phyloP scores from a whole-genome alignment of 2,797 vertebrate genomes.

The Ctenosaura bakeri region DNA sequence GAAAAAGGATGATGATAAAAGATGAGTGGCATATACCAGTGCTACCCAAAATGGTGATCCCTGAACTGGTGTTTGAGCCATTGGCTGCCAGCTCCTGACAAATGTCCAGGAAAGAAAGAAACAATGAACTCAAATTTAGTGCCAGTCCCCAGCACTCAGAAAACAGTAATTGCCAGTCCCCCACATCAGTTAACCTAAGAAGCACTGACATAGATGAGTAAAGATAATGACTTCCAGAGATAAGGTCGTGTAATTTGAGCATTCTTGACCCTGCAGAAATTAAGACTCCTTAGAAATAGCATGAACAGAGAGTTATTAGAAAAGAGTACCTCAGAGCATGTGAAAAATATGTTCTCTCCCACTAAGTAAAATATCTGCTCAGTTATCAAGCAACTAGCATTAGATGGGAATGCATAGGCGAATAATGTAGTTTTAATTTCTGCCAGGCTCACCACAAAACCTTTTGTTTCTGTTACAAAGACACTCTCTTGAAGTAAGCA shows the following conservation, averaged over 20 bases:
- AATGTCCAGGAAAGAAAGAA: too few species aligned
- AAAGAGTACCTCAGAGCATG: background rate
- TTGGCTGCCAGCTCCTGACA: too few species aligned
- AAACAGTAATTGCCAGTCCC: too few species aligned
- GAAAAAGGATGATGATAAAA: too few species aligned
- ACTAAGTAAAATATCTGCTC: background rate
- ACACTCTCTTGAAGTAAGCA: background rate
- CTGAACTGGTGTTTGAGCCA: too few species aligned
- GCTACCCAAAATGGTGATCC: too few species aligned
- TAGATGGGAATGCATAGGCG: background rate
- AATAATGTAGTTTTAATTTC: background rate
- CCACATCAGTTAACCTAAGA: background rate
- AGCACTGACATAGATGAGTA: background rate
- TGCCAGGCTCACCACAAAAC: background rate
- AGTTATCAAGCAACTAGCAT: background rate
- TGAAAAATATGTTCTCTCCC: background rate
- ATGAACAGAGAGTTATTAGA: background rate
- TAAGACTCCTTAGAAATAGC: background rate
- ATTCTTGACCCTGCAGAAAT: background rate
- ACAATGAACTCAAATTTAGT: too few species aligned
- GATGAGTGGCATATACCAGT: too few species aligned
- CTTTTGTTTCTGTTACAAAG: background rate
- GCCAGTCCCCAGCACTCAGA: too few species aligned
- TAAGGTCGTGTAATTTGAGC: background rate
- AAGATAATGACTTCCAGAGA: background rate